phyloP scores from a whole-genome alignment of 2,888 invertebrate genomes.

The Zaprionus bogoriensis region DNA sequence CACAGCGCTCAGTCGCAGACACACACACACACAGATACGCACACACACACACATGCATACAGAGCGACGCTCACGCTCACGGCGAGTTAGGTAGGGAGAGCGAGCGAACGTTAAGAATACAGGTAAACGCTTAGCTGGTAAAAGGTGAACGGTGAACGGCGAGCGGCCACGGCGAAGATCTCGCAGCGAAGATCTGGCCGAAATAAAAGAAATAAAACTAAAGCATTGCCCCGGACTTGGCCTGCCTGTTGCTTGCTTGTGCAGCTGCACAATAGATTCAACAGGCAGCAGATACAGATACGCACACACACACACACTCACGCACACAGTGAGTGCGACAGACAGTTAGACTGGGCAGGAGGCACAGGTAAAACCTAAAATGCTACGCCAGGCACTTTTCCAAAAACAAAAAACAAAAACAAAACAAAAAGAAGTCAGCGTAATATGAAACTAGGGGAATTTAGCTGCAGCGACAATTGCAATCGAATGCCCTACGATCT shows the following conservation, averaged over 20 bases:
- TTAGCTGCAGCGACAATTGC: constrained; percentile 15
- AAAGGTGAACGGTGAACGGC: constrained; percentile 59
- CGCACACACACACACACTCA: constrained; percentile 7
- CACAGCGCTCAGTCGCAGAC: constrained; percentile 23
- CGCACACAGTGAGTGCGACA: neutral
- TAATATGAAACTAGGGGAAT: constrained; percentile 54
- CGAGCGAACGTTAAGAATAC: constrained; percentile 47
- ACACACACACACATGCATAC: constrained; percentile 7
- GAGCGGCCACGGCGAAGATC: constrained; percentile 49
- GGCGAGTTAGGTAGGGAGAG: constrained; percentile 33
- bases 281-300: constrained; percentile 22
- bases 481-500: constrained; percentile 33
- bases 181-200: constrained; percentile 57
- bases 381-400: constrained; percentile 47
- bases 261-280: constrained; percentile 62
- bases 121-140: constrained; percentile 65
- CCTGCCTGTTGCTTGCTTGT: constrained; percentile 38
- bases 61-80: constrained; percentile 10
- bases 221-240: constrained; percentile 42
- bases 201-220: constrained; percentile 36
- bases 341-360: constrained; percentile 34
- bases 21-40: constrained; percentile 5
- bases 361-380: constrained; percentile 51
- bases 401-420: neutral
- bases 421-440: constrained; percentile 47